Evolutionary conservation across 2,797 vertebrate species (phyloP).

Genomic region (Otus scops): DNA sequence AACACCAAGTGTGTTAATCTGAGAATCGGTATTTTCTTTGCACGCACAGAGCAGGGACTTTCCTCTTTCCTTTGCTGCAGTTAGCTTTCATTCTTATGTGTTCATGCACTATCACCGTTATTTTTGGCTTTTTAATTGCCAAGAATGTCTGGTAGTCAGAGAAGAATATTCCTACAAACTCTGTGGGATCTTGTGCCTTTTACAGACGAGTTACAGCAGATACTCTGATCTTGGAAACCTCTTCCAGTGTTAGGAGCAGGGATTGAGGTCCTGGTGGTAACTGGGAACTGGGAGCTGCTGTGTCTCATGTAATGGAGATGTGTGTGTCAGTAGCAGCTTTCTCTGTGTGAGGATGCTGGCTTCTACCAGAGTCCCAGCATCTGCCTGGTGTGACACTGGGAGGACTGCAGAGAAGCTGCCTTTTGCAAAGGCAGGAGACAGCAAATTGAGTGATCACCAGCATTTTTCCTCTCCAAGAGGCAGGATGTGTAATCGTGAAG

Average conservation of each 20-base stretch:
- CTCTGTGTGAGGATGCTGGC: not conserved
- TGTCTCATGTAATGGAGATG: fast-evolving
- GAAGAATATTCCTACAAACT: not conserved
- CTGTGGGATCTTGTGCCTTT: not conserved
- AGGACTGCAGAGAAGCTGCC: not conserved
- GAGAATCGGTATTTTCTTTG: not conserved
- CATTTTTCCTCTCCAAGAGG: not conserved
- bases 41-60: not conserved
- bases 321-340: not conserved
- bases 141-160: not conserved
- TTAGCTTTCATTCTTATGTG: not conserved
- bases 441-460: not conserved
- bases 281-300: not conserved
- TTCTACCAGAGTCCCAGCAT: not conserved
- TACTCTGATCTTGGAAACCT: not conserved
- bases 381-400: not conserved
- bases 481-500: not conserved
- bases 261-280: not conserved
- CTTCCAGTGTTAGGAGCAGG: not conserved
- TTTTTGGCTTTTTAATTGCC: not conserved
- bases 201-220: not conserved
- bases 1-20: not conserved
- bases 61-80: not conserved
- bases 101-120: not conserved
- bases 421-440: not conserved